A percentile compares a stretch with the other conserved stretches of the same genome.
These are phyloP conservation scores for Paracanthobrama guichenoti DNA, from an alignment of 2,113 vertebrate genomes.

Conservation along the genomic window DNA sequence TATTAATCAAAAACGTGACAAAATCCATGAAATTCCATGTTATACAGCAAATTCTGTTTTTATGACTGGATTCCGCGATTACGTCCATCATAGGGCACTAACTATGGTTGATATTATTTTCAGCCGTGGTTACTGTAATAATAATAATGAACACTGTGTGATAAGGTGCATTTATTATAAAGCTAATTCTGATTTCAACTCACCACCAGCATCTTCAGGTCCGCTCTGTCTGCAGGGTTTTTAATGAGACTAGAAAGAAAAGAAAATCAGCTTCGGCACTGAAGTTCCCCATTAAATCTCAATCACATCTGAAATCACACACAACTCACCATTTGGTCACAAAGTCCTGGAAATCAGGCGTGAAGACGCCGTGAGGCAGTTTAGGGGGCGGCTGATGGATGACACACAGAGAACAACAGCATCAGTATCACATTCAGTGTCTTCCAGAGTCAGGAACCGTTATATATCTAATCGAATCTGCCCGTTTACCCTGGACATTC, in stretches of 20 bases:
- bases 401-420: background rate
- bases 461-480: no score
- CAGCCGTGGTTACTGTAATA: background rate
- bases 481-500: no score
- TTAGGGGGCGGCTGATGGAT: conserved; percentile 90
- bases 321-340: conserved; percentile 70
- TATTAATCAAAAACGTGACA: no score
- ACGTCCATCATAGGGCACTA: no score
- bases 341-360: conserved; percentile 96
- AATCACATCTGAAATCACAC: background rate
- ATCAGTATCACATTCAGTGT: background rate
- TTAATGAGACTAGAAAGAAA: conserved; percentile 87
- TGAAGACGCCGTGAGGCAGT: conserved; percentile 90
- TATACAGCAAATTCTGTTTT: no score
- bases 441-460: background rate
- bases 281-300: no score
- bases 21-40: no score
- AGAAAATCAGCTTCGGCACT: background rate
- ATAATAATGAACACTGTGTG: background rate
- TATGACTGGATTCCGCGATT: no score
- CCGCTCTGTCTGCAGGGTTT: conserved; percentile 93
- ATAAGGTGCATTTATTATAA: background rate
- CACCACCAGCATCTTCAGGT: conserved; percentile 95
- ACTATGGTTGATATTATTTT: background rate
- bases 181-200: conserved; percentile 54